Base-by-base conservation (phyloP, 2,113 vertebrate genomes). In the Nerophis ophidion region DNA sequence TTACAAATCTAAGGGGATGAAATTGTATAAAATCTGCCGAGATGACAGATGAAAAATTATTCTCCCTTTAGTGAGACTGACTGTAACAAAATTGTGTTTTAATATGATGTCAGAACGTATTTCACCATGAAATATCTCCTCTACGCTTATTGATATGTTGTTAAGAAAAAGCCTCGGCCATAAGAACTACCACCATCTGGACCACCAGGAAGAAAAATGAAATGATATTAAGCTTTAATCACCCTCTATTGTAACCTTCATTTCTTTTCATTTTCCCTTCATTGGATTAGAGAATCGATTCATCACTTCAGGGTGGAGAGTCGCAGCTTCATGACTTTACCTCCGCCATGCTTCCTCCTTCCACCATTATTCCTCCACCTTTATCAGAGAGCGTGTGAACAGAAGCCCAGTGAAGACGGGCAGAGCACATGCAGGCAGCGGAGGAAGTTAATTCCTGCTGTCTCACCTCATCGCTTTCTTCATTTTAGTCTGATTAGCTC, bases 401-500 rank as follows among this genome's bases (percentile, higher is more conserved):
- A 68, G 66, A 66, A 65, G 59, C 65, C 76, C 51, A 59, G 56
- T 58, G 62, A 78, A 76, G 79, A 74, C 14, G 68, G 66, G 67
- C 64, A 68, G 5, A 10, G 63, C 68, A 50, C 55, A 57, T 64
- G 78, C 68, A 67, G 74, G 60, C 59, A 49, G 63, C 71, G 68
- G 66, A 77, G 66, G 50, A 63, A 81, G 83, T 79, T 82, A 66
- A 87, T 90, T 87, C 85, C 86, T 88, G 76, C 80, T 80, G 87
- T 89, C 77, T 88, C 87, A 89, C 85, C 85, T 88, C 86, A 85
- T 61, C 69, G 83, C 87, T 85, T 87, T 88, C 80, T 70, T 87
- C 83, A 89, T 89, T 89, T 83, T 61, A 66, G 69, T 84, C 81
- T 90, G 85, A 89, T 89, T 86, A 89, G 82, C 83, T 89, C 83